Evolutionary conservation across 2,113 vertebrate species (phyloP), one percentile per base, ranked within the genome.

Genomic region (Cyrtonyx montezumae): DNA sequence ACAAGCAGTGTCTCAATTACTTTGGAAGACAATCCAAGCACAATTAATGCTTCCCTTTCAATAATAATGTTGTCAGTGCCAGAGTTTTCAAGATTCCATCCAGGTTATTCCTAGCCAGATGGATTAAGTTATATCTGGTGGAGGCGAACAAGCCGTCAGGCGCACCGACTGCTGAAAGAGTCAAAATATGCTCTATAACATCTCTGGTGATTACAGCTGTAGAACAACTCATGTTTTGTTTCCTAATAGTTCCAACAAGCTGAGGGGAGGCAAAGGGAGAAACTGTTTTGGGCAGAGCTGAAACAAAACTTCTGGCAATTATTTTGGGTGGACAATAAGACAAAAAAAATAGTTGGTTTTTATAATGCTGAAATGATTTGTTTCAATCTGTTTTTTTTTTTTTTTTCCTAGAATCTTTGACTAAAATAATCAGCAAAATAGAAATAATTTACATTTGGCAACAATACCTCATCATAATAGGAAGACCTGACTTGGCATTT

Each of bases 121-220:
- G 80, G 94, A 94, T 92, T 88, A 90, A 92, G 61, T 90, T 96
- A 58, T 79, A 67, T 75, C 46, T 46, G 66, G 66, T 79, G 81
- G 75, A 91, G 63, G 62, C 1, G 1, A 96, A 79, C 34, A 84
- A 88, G 66, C 30, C 75, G 89, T 79, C 70, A 89, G 70, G 91
- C 89, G 91, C 91, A 89, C 62, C 75, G 84, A 56, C 53, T 84
- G 84, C 89, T 87, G 89, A 93, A 94, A 67, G 84, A 92, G 89
- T 92, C 87, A 91, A 92, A 93, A 84, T 87, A 79, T 11, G 48
- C 51, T 94, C 62, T 79, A 51, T 78, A 94, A 78, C 28, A 90
- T 95, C 94, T 95, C 91, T 92, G 83, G 87, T 86, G 94, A 93
- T 84, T 93, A 94, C 94, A 93, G 94, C 91, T 93, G 91, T 80